A percentile compares a stretch with the other conserved stretches of the same genome.
Conservation (phyloP, 2,888 invertebrate species). For the Lasioglossum oenotherae region DNA sequence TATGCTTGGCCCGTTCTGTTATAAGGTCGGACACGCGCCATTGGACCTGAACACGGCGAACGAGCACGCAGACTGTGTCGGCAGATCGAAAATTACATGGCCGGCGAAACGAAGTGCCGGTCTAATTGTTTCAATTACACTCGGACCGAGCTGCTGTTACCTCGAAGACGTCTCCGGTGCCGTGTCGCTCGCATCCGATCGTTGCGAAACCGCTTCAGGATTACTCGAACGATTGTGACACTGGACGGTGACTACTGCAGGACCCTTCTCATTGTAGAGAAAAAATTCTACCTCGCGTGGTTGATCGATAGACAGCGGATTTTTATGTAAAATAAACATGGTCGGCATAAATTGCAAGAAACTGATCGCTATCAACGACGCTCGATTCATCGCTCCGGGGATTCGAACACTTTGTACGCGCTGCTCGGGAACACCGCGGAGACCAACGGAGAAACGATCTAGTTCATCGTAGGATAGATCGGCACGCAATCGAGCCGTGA, state of each 20-base stretch:
- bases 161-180: not conserved
- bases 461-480: not conserved
- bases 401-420: not conserved
- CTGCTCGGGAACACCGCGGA: not conserved
- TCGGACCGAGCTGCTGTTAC: slow-evolving; percentile 6
- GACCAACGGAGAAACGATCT: not conserved
- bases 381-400: not conserved
- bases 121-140: slow-evolving; percentile 62
- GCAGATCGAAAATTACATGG: slow-evolving; percentile 55
- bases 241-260: too few species aligned
- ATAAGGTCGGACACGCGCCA: slow-evolving; percentile 35
- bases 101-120: slow-evolving; percentile 47
- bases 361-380: not conserved
- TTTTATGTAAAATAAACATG: not conserved
- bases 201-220: slow-evolving; percentile 16
- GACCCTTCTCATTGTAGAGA: too few species aligned
- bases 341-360: too few species aligned
- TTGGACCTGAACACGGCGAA: slow-evolving; percentile 25
- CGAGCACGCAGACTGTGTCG: slow-evolving; percentile 12
- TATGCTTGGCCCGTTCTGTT: slow-evolving; percentile 14
- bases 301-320: not conserved
- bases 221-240: slow-evolving; percentile 20
- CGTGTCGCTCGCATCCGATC: not conserved
- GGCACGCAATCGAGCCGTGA: not conserved
- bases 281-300: too few species aligned